Base-by-base conservation (phyloP, 2,113 vertebrate genomes). In the Petaurus breviceps region DNA sequence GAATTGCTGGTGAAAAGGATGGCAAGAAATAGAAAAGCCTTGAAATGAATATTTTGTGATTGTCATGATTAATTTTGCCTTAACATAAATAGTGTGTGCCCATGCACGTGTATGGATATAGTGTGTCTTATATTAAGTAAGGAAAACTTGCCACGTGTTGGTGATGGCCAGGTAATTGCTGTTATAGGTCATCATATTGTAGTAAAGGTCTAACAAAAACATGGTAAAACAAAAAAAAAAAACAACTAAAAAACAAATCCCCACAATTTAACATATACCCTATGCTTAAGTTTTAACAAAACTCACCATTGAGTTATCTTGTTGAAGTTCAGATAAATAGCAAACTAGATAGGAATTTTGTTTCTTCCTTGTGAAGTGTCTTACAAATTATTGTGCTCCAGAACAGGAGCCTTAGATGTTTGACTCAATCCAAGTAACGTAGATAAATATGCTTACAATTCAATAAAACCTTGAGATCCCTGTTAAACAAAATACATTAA, bases 231-330 rank as follows among this genome's bases (percentile, higher is more conserved):
- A 19, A 37, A n/a, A 19, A 37, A n/a, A 77, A 14, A 37, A 49
- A 77, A n/a, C 1, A n/a, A 16, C 61, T 77, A n/a, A 77, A 77
- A 77, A n/a, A n/a, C 4, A 19, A 77, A 77, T 77, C 37, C 37
- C 4, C 14, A 77, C 16, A n/a, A 52, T 55, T 98, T 98, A 97
- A 94, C 94, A 90, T 96, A 96, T 97, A 97, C 95, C 92, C 97
- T 96, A 95, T 98, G 98, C 98, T 98, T 98, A 98, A 97, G 98
- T 99, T 99, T 97, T 98, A 99, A 99, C 98, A 99, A 99, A 99
- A 99, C 99, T 99, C 98, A 98, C 98, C 99, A 98, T 99, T 98
- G 3, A 98, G 98, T 99, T 99, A 98, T 99, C 99, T 99, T 98
- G 98, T 99, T 89, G 93, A 98, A 98, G 97, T 99, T 96, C 98